phyloP scores from a whole-genome alignment of 1,140 invertebrate species.

The Pomacea maculata region DNA sequence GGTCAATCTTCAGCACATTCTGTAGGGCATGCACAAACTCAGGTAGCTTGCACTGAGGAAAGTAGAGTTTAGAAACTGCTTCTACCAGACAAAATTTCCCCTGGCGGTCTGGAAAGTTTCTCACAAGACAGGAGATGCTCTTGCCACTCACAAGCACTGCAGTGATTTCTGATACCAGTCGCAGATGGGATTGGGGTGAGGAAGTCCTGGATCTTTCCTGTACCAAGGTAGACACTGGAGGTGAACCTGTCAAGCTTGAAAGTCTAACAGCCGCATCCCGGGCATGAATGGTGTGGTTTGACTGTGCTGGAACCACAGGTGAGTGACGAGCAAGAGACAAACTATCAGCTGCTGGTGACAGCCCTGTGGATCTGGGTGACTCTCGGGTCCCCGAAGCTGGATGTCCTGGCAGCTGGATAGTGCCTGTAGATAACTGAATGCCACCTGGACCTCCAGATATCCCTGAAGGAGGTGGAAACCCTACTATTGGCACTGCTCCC shows the following conservation, averaged over 20 bases:
- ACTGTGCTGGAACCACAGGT: not conserved
- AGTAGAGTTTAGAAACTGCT: constrained; percentile 60
- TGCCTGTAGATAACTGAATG: not conserved
- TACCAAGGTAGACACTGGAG: not conserved
- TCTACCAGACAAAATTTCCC: constrained; percentile 58
- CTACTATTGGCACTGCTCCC: constrained; percentile 16
- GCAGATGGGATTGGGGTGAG: constrained; percentile 11
- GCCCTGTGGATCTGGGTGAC: not conserved
- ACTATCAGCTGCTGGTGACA: not conserved
- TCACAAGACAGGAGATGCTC: constrained; percentile 56
- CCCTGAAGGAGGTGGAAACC: constrained; percentile 20
- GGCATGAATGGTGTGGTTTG: not conserved
- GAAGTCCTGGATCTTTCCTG: not conserved
- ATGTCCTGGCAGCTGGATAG: not conserved
- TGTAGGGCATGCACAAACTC: constrained; percentile 58
- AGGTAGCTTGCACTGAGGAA: constrained; percentile 54
- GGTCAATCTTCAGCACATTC: constrained; percentile 51
- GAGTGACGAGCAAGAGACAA: not conserved
- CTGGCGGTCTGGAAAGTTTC: constrained; percentile 35
- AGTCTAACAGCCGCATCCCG: not conserved
- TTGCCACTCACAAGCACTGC: constrained; percentile 55
- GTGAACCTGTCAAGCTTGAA: not conserved
- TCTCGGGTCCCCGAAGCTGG: not conserved
- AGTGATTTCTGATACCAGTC: constrained; percentile 35
- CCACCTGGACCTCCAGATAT: not conserved